Evolutionary conservation across 2,797 vertebrate species (phyloP).

Genomic region (Lagodon rhomboides): DNA sequence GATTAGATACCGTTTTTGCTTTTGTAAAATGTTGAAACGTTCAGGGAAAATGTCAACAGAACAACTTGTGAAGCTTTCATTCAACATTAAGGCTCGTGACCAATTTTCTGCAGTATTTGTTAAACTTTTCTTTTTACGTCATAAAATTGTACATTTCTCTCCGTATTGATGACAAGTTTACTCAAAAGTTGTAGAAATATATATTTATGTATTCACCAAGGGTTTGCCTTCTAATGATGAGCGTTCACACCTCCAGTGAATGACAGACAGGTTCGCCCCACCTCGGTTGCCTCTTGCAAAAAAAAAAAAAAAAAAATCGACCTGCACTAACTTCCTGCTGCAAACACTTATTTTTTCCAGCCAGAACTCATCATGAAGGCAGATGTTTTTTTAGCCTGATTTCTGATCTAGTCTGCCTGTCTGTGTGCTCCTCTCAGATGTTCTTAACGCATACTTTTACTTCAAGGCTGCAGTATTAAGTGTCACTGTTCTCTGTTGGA

Average conservation of each 20-base stretch:
- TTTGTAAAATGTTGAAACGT: constrained; percentile 40
- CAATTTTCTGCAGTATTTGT: constrained; percentile 44
- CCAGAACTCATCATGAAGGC: constrained; percentile 38
- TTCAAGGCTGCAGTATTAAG: constrained; percentile 43
- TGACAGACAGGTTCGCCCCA: constrained; percentile 54
- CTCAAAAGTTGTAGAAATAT: constrained; percentile 56
- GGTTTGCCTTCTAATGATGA: constrained; percentile 76
- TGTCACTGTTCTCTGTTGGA: constrained; percentile 42
- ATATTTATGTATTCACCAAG: constrained; percentile 76
- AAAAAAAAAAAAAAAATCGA: constrained; percentile 25
- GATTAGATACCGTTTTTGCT: constrained; percentile 37
- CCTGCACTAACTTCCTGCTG: constrained; percentile 59
- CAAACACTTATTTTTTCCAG: constrained; percentile 45
- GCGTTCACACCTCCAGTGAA: constrained; percentile 47
- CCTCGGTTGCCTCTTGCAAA: constrained; percentile 72
- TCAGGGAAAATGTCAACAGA: constrained; percentile 70
- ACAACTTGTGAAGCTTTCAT: constrained; percentile 50
- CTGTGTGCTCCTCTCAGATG: constrained; percentile 18
- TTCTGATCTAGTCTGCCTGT: constrained; percentile 23
- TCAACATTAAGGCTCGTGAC: neutral
- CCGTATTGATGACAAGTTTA: constrained; percentile 29
- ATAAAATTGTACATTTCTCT: constrained; percentile 33
- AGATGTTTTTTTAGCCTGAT: constrained; percentile 31
- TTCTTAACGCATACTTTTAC: constrained; percentile 17
- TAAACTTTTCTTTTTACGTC: constrained; percentile 22